Evolutionary conservation across 2,797 vertebrate species (phyloP), one percentile per base, ranked within the genome.

Genomic region (Pipistrellus nathusii): DNA sequence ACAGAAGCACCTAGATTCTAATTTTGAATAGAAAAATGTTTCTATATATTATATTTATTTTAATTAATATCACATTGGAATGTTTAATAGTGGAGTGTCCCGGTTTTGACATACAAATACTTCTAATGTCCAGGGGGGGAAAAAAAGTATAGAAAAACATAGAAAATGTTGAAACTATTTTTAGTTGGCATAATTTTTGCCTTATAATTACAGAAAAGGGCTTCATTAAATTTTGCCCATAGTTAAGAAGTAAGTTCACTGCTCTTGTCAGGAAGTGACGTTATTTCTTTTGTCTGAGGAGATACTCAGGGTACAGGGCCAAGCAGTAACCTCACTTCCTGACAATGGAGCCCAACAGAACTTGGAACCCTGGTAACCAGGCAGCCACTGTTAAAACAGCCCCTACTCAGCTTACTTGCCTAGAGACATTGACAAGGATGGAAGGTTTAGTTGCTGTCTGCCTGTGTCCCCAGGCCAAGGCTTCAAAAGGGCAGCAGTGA

Each of bases 1-100:
- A 76, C 12, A 88, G n/a, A 88, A 80, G 4, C 27, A 90, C 8
- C 1, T 71, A 85, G 15, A 35, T 68, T 90, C 38, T 35, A 88
- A 64, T 55, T 91, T 91, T 82, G 6, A 82, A 73, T 57, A 94
- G 25, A 90, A 76, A 66, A 82, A 80, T 66, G 10, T 25, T 84
- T 27, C 21, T 30, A 23, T 69, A 35, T 51, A 23, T 73, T 77
- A 32, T 62, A 9, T 44, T 27, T 27, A 81, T 71, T 90, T 88
- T 59, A 93, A 88, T 69, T 85, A 53, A 51, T 30, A 75, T 75
- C 55, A 86, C 8, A 51, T 6, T 78, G 18, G 1, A 68, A 17
- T 44, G n/a, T 57, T 44, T 77, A 77, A 35, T 44, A 55, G 15
- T 72, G 10, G 11, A 51, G 10, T 64, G 5, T 44, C 9, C 25